phyloP scores from a whole-genome alignment of 2,113 vertebrate species.

The Cromileptes altivelis region DNA sequence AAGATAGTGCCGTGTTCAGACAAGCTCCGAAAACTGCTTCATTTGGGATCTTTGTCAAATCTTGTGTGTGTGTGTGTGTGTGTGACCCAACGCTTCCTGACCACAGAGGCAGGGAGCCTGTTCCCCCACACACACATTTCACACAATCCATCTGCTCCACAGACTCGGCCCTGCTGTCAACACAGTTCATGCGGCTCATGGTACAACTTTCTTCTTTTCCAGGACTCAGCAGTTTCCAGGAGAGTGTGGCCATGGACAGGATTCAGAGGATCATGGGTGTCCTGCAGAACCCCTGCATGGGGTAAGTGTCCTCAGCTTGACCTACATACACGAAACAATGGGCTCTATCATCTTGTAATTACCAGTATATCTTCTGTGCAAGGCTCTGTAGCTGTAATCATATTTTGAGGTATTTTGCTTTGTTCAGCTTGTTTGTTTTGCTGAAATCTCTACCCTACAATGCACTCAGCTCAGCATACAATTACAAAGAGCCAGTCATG shows the following conservation, averaged over 20 bases:
- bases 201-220: slow-evolving; percentile 65
- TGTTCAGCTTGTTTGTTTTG: background rate
- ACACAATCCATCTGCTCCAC: slow-evolving; percentile 78
- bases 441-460: background rate
- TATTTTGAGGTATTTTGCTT: background rate
- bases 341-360: background rate
- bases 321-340: slow-evolving; percentile 24
- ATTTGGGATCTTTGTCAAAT: slow-evolving; percentile 70
- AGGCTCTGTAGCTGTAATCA: background rate
- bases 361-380: background rate
- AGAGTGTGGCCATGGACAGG: slow-evolving; percentile 88
- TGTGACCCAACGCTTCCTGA: slow-evolving; percentile 75
- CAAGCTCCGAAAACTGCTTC: slow-evolving; percentile 51
- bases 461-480: background rate
- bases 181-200: slow-evolving; percentile 56
- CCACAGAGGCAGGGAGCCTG: slow-evolving; percentile 73
- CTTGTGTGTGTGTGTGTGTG: slow-evolving; percentile 22
- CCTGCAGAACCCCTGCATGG: slow-evolving; percentile 85
- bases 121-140: slow-evolving; percentile 65
- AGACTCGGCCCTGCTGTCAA: slow-evolving; percentile 71
- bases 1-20: slow-evolving; percentile 32
- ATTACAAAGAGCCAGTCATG: slow-evolving; percentile 1
- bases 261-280: slow-evolving; percentile 90
- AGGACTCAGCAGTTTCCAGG: slow-evolving; percentile 89
- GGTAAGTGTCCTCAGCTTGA: slow-evolving; percentile 74